A percentile compares a stretch with the other conserved stretches of the same genome.
phyloP scores from a whole-genome alignment of 2,888 invertebrate species.

The Lamproptera curius region DNA sequence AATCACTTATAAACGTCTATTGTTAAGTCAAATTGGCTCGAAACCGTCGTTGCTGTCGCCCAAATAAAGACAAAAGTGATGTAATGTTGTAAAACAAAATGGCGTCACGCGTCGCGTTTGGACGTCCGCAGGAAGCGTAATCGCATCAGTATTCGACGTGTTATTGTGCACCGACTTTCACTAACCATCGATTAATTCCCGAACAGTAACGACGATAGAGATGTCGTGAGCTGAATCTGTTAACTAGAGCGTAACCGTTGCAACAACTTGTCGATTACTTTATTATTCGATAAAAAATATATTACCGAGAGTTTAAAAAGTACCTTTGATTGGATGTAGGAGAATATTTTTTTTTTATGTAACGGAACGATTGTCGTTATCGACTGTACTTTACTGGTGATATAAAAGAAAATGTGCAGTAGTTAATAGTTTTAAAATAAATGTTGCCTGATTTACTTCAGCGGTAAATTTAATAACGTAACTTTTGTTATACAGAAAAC shows the following conservation, averaged over 20 bases:
- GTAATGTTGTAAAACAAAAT: slow-evolving; percentile 16
- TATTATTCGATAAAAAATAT: slow-evolving; percentile 25
- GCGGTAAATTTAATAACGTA: no score
- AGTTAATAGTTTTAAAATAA: no score
- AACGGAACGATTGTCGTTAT: background rate
- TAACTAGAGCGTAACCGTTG: slow-evolving; percentile 43
- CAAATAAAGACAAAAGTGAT: background rate
- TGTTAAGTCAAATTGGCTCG: no score
- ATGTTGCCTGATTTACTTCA: no score
- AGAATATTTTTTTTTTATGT: no score
- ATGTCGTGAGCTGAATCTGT: slow-evolving; percentile 46
- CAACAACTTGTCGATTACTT: slow-evolving; percentile 27
- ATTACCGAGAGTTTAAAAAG: no score
- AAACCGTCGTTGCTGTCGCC: no score
- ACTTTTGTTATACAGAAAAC: no score
- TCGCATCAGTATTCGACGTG: slow-evolving; percentile 34
- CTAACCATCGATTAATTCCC: slow-evolving; percentile 43
- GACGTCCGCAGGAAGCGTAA: slow-evolving; percentile 24
- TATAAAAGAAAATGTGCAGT: no score
- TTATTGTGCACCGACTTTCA: slow-evolving; percentile 45
- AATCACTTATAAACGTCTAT: no score
- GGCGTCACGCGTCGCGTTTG: slow-evolving; percentile 25
- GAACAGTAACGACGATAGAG: slow-evolving; percentile 37
- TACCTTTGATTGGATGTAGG: no score
- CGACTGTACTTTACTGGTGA: background rate